These are phyloP conservation scores for Sphyrna mokarran DNA, from an alignment of 2,113 vertebrate genomes.

Conservation along the genomic window DNA sequence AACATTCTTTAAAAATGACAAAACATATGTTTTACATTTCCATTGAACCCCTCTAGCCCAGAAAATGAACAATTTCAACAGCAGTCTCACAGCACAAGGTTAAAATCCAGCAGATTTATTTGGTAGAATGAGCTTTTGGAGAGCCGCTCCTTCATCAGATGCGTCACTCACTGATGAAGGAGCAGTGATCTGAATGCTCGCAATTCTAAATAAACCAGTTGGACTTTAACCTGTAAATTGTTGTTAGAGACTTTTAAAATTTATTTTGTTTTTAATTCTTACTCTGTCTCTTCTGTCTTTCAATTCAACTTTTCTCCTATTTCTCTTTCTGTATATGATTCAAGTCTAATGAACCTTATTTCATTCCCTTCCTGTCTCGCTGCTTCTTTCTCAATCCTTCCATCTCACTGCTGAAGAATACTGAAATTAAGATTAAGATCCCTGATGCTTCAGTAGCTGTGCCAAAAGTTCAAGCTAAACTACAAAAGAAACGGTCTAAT, in stretches of 20 bases:
- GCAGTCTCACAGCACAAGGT: too few species aligned
- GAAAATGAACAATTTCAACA: too few species aligned
- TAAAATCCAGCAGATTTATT: too few species aligned
- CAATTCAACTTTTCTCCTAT: not conserved
- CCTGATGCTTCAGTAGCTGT: not conserved
- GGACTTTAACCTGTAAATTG: too few species aligned
- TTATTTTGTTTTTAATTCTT: not conserved
- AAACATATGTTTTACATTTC: not conserved
- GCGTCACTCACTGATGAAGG: too few species aligned
- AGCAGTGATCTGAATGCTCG: too few species aligned
- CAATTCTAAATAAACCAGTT: too few species aligned
- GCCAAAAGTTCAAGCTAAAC: not conserved
- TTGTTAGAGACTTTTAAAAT: not conserved
- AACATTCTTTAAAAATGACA: not conserved
- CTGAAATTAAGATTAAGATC: not conserved
- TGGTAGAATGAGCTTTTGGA: too few species aligned
- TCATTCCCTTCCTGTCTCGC: not conserved
- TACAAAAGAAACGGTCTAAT: not conserved
- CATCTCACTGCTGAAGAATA: not conserved
- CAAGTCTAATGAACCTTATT: not conserved
- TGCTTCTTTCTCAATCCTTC: not conserved
- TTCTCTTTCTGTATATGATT: not conserved
- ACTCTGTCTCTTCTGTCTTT: not conserved
- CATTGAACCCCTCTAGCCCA: not conserved
- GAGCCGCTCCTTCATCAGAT: too few species aligned